Base-by-base conservation (phyloP, 2,797 vertebrate species). In the Syncerus caffer region DNA sequence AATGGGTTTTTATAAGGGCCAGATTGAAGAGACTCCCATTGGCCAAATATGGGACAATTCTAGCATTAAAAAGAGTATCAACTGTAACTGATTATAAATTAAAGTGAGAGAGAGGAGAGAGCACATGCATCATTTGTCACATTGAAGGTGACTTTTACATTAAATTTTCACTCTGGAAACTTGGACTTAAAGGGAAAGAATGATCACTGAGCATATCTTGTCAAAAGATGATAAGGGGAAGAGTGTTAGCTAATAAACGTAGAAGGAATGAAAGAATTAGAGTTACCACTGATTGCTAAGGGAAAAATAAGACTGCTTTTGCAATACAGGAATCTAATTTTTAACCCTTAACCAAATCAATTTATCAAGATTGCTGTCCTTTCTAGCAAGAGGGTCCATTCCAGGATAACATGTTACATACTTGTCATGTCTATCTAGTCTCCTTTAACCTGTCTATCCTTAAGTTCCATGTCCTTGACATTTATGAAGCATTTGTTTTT, bases 131-230 rank as follows among this genome's bases (percentile, higher is more conserved):
- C 57, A 38, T 82, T 91, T 93, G 31, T 62, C 47, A 96, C 13
- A 13, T 16, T 38, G 62, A 79, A 89, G 93, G 71, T 90, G 64
- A 94, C 50, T 93, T 90, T 85, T 42, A 79, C 10, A 53, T 80
- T 57, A 79, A 31, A 79, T 71, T 25, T 57, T 96, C 13, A 84
- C 34, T 95, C 57, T 80, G 57, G 91, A 93, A 53, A 97, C 89
- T n/a, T 95, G 15, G 87, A 95, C 86, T 95, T 92, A 79, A 95
- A 80, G 47, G 15, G 27, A 79, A 83, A 90, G 50, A 87, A 79
- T 84, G 19, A 80, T 74, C 47, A 62, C 29, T 79, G 47, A 79
- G 29, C n/a, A 25, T 29, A 71, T 29, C 5, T 58, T 96, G 94
- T 80, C 55, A 92, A 62, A n/a, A 85, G 57, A 80, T n/a, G 9